Evolutionary conservation across 2,113 vertebrate genomes (phyloP), one percentile per base, ranked within the genome.

Genomic region (Ancistrus triradiatus): DNA sequence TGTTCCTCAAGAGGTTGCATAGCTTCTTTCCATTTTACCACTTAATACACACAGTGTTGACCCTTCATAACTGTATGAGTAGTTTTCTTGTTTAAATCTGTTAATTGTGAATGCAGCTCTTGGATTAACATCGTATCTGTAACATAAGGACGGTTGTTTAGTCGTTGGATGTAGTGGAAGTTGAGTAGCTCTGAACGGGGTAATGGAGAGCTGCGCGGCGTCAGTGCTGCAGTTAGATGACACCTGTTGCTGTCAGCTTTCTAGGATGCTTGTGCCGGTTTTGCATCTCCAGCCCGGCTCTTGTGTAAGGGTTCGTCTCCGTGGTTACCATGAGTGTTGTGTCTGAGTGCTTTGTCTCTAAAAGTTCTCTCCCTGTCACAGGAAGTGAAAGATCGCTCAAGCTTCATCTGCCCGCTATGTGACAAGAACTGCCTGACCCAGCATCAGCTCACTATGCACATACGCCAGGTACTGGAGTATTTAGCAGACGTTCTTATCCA

Each of bases 401-500:
- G 87, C 59, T 93, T 89, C 66, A 90, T 78, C 69, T 98, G 95
- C 70, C 95, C 95, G 4, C 85, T 98, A 56, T 98, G 95, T 84
- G 89, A 95, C 70, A 97, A 95, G 80, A 81, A 87, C 86, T 98
- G 94, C 80, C 84, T 85, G 55, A 92, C 93, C 2, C 95, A 96
- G 63, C 95, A 98, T 75, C 90, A 92, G 82, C 83, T 98, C 77
- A 98, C 95, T 64, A 98, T 97, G 95, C 95, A 98, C 86, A 98
- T 98, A 75, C 89, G 95, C 78, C 95, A 98, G 95, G 95, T 98
- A 83, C 27, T 6, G n/a, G n/a, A n/a, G n/a, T n/a, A n/a, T n/a
- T n/a, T n/a, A n/a, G n/a, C n/a, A n/a, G n/a, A n/a, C n/a, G n/a
- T n/a, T n/a, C n/a, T n/a, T n/a, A n/a, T n/a, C n/a, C n/a, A n/a